Percentiles rank a stretch among this genome's conserved stretches.
Conservation (phyloP, 2,797 vertebrate genomes). For the Megalops cyprinoides region DNA sequence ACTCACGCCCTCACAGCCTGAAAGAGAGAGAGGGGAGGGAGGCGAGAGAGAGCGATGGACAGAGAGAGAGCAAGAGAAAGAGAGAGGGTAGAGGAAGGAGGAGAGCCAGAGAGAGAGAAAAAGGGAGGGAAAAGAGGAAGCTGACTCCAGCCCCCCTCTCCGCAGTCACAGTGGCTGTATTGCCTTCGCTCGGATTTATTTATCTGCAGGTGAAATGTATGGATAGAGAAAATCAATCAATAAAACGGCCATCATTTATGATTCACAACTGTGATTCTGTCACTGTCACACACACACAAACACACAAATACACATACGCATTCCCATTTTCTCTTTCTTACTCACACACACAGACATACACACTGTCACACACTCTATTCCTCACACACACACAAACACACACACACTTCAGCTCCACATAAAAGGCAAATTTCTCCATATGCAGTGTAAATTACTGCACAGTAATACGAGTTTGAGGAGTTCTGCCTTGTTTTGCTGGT, state of each 20-base stretch:
- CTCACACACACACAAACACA: conserved; percentile 10
- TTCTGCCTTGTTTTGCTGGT: not conserved
- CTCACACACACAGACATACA: not conserved
- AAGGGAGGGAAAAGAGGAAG: not conserved
- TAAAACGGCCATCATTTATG: not conserved
- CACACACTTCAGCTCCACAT: not conserved
- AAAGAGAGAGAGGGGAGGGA: not conserved
- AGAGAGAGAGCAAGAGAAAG: not conserved
- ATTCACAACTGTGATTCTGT: no score
- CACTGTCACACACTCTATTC: conserved; percentile 6
- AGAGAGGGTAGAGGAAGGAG: not conserved
- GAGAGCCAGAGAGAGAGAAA: conserved; percentile 5
- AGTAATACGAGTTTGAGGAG: no score
- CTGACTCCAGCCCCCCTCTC: not conserved
- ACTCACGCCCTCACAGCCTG: conserved; percentile 5
- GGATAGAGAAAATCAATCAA: no score
- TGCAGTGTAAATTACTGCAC: no score
- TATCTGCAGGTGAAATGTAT: no score
- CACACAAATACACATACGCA: not conserved
- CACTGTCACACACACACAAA: not conserved
- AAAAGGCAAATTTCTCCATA: no score
- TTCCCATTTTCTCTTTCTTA: not conserved
- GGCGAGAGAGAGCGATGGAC: conserved; percentile 25
- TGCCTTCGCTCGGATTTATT: no score
- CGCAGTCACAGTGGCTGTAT: no score